These are phyloP conservation scores for Eira barbara DNA, from an alignment of 2,113 vertebrate genomes.

Conservation along the genomic window DNA sequence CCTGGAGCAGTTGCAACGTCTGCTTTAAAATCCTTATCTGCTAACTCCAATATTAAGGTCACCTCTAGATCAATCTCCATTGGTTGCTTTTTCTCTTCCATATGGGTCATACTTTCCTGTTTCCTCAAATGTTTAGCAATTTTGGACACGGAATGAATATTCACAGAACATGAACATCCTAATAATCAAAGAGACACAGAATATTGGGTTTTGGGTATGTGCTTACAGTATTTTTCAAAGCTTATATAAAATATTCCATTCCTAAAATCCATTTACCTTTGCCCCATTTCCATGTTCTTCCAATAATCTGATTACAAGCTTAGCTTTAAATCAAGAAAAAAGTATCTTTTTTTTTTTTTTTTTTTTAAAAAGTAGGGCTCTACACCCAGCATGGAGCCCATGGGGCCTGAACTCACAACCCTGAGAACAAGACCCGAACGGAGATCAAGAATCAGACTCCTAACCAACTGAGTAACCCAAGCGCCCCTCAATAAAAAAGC, in stretches of 20 bases:
- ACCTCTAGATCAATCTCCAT: neutral
- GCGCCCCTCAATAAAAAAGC: neutral
- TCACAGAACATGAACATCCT: neutral
- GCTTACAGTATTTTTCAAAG: neutral
- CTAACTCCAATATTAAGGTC: neutral
- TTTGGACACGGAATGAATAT: neutral
- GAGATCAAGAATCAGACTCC: neutral
- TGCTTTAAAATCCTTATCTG: conserved; percentile 12
- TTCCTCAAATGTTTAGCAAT: neutral
- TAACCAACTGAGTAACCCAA: neutral
- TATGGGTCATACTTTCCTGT: neutral
- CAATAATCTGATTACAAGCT: neutral
- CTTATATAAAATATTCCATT: neutral
- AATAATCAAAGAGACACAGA: neutral
- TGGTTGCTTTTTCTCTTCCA: neutral
- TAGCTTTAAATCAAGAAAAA: neutral
- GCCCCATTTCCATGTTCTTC: neutral
- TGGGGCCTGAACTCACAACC: neutral
- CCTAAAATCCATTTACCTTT: neutral
- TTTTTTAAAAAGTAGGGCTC: neutral
- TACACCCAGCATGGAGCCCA: neutral
- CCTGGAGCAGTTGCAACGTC: neutral
- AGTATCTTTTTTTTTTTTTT: neutral
- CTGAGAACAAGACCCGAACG: neutral
- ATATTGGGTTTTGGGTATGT: neutral